Evolutionary conservation across 2,888 invertebrate genomes (phyloP), one percentile per base, ranked within the genome.

Genomic region (Platypus cylindrus): DNA sequence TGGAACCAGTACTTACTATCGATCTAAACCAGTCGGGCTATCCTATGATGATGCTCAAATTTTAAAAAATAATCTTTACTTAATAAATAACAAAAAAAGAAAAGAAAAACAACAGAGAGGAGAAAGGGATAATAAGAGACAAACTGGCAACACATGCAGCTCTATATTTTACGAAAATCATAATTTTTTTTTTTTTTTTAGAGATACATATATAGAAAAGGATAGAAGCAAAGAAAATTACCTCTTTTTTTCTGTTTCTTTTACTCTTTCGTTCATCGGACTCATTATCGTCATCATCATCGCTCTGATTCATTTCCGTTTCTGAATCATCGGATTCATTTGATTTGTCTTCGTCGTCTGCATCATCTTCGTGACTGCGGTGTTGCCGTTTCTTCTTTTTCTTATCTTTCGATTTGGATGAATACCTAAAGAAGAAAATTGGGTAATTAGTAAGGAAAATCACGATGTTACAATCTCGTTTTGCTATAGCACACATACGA

Each of bases 1-100:
- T 32, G 12, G 36, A 50, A 53, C 52, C 50, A 47, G 49, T 61
- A 62, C 61, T 61, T 60, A 61, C 60, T 56, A 56, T 53, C 50
- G 44, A 44, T 43, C 53, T 48, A 53, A 53, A 53, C 56, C 54
- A 50, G 50, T 70, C 68, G 68, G 70, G 71, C 71, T 72, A 73
- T 74, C 74, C 74, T 74, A 74, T 70, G 72, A 72, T 72, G 73
- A 70, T 71, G 72, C 72, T 75, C 70, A 77, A 59, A 74, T 75
- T 65, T 67, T 75, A 75, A 77, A 75, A 71, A 75, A 75, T 71
- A 73, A 56, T 74, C 70, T 76, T 73, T 74, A 64, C 63, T 65
- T 73, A 68, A n/a, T n/a, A n/a, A n/a, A n/a, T n/a, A n/a, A n/a
- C n/a, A n/a, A n/a, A n/a, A n/a, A n/a, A n/a, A n/a, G n/a, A n/a